phyloP scores from a whole-genome alignment of 2,113 vertebrate species.

The Nerophis ophidion region DNA sequence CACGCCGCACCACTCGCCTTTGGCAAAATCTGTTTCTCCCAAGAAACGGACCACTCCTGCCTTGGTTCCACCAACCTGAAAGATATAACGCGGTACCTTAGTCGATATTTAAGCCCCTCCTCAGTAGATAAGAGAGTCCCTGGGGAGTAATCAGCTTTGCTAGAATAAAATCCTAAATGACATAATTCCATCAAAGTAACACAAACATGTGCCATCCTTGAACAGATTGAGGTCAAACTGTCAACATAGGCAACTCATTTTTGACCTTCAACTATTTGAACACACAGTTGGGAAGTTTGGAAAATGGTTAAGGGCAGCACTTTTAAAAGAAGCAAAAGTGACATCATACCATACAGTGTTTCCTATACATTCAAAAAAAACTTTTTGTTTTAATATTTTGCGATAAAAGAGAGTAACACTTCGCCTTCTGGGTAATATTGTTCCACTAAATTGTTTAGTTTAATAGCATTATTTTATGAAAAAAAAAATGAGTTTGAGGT shows the following conservation, averaged over 20 bases:
- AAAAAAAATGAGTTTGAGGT: no score
- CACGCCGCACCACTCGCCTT: slow-evolving; percentile 98
- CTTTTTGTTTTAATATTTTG: no score
- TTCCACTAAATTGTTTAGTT: no score
- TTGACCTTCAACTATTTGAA: slow-evolving; percentile 1
- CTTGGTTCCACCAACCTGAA: slow-evolving; percentile 91
- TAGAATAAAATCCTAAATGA: slow-evolving; percentile 27
- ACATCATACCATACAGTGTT: no score
- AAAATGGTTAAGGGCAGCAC: no score
- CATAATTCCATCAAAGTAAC: slow-evolving; percentile 42
- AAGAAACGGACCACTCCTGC: slow-evolving; percentile 94
- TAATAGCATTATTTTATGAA: no score
- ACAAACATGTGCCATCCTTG: slow-evolving; percentile 1
- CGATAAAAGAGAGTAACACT: no score
- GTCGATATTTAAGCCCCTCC: slow-evolving; percentile 3
- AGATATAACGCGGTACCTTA: slow-evolving; percentile 14
- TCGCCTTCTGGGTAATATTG: no score
- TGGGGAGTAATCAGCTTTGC: slow-evolving; percentile 36
- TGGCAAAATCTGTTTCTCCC: slow-evolving; percentile 97
- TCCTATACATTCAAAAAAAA: no score
- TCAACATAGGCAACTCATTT: neutral
- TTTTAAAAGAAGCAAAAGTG: no score
- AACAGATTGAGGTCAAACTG: slow-evolving; percentile 3
- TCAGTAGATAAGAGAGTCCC: slow-evolving; percentile 22
- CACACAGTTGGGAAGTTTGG: slow-evolving; percentile 7